Base-by-base conservation (phyloP, 2,888 invertebrate species). In the Spialia ferax region DNA sequence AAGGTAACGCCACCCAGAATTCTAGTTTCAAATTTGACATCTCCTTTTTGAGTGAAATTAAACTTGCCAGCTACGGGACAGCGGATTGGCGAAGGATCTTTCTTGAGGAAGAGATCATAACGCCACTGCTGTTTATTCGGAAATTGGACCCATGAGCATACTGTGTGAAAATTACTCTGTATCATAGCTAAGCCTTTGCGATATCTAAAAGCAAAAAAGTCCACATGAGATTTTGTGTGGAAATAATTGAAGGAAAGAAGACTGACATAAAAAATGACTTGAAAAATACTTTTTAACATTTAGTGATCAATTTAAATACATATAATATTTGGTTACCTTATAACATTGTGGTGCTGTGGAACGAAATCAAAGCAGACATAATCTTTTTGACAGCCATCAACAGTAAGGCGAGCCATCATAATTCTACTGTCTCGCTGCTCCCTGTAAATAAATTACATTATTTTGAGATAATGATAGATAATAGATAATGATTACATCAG, bases 1-100 rank as follows among this genome's bases (percentile, higher is more conserved):
- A 98, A 91, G 0, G 99, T 99, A 0, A 99, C 98, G 82, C 99
- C 99, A 69, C 99, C 99, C 59, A 99, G 94, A 79, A 99, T 99
- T 86, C 99, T 96, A 0, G 99, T 99, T 91, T 97, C 97, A 81
- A 99, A 99, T 35, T 94, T 95, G 35, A 97, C 96, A 75, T 98
- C 98, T n/a, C 98, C 98, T 77, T 91, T 95, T 89, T 99, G 99
- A 0, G 96, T 96, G 81, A 99, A 99, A 85, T 97, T 97, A 84
- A 98, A 99, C 88, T 99, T 99, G 1, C 99, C 99, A 50, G 99
- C 99, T 0, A 99, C 97, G 0, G 99, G 99, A 86, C 99, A 99
- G 52, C 98, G 95, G 5, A 99, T 97, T 0, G 99, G 97, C 0
- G 97, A 96, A 0, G 99, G 99, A 86, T 97, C 96, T 83, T 96